A percentile compares a stretch with the other conserved stretches of the same genome.
Conservation (phyloP, 1,140 invertebrate genomes). For the Drosophila bifasciata region DNA sequence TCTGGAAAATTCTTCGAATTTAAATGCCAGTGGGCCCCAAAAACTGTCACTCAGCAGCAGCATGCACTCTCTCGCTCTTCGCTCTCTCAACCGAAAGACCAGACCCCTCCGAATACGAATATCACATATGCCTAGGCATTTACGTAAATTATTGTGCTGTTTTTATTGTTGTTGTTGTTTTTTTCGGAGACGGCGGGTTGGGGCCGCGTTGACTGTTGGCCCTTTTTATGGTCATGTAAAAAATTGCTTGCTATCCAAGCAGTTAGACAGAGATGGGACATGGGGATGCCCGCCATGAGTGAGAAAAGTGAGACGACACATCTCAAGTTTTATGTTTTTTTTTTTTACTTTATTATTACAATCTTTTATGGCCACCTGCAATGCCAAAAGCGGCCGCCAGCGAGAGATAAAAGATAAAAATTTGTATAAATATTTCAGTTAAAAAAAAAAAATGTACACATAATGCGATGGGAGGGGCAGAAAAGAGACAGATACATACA, state of each 20-base stretch:
- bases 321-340: conserved; percentile 63
- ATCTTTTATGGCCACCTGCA: conserved; percentile 78
- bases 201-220: conserved; percentile 48
- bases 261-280: conserved; percentile 3
- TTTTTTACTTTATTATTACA: conserved; percentile 63
- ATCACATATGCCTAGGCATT: conserved; percentile 65
- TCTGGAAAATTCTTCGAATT: conserved; percentile 11
- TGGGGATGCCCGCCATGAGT: background rate
- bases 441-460: conserved; percentile 31
- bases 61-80: conserved; percentile 8
- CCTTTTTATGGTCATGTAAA: conserved; percentile 72
- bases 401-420: conserved; percentile 63
- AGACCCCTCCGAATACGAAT: conserved; percentile 32
- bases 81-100: conserved; percentile 8
- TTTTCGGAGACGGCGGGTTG: conserved; percentile 33
- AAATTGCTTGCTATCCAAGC: conserved; percentile 40
- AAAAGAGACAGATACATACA: conserved; percentile 4
- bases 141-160: conserved; percentile 67
- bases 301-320: conserved; percentile 33
- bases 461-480: background rate
- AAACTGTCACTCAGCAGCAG: conserved; percentile 27
- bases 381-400: conserved; percentile 33
- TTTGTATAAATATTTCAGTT: conserved; percentile 68
- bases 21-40: conserved; percentile 1
- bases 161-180: conserved; percentile 28